These are phyloP conservation scores for Dendrolimus houi DNA, from an alignment of 2,888 invertebrate genomes.

Conservation along the genomic window DNA sequence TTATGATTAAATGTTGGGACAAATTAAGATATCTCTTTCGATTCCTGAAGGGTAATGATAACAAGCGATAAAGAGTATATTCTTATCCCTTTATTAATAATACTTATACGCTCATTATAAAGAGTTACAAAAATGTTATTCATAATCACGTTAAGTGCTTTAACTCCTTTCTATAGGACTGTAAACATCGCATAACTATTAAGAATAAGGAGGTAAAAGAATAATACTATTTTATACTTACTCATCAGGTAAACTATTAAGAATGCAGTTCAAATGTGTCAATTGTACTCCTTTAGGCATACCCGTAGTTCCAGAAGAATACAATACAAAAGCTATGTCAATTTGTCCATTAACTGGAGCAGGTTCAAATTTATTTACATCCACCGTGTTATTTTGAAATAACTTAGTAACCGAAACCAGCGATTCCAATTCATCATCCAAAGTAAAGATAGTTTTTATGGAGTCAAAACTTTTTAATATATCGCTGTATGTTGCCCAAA, in stretches of 20 bases:
- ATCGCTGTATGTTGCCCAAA: conserved; percentile 53
- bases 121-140: no score
- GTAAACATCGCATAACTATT: no score
- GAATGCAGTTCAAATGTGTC: conserved; percentile 74
- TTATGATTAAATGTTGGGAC: no score
- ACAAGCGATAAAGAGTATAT: no score
- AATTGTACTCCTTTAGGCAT: conserved; percentile 81
- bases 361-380: conserved; percentile 50
- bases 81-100: no score
- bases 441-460: conserved; percentile 33
- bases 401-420: conserved; percentile 29
- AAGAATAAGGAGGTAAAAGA: no score
- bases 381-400: conserved; percentile 20
- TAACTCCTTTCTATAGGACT: no score
- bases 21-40: no score
- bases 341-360: conserved; percentile 52
- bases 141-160: no score
- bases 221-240: conserved; percentile 23
- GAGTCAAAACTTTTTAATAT: conserved; percentile 32
- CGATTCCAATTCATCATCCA: conserved; percentile 29
- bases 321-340: conserved; percentile 64
- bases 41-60: no score
- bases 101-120: no score
- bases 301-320: conserved; percentile 83
- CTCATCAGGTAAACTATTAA: conserved; percentile 42